Percentiles rank a stretch among this genome's conserved stretches.
Evolutionary conservation across 2,888 invertebrate species (phyloP).

Genomic region (Cataglyphis rosenhaueri): DNA sequence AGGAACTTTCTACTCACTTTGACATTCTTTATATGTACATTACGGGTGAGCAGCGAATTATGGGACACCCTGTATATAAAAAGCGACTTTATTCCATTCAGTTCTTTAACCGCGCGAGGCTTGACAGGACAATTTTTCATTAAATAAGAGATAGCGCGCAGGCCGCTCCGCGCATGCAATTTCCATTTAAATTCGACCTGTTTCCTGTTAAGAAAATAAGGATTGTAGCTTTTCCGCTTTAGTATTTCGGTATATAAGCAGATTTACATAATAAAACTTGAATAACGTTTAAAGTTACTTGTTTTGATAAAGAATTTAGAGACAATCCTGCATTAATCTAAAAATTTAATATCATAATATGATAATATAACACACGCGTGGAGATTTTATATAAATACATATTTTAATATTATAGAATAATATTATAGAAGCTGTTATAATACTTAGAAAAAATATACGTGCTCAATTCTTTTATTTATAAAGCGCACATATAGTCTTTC

Average conservation of each 20-base stretch:
- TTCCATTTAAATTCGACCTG: conserved; percentile 35
- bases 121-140: conserved; percentile 15
- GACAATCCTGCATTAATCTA: background rate
- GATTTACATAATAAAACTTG: conserved; percentile 35
- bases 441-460: background rate
- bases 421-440: background rate
- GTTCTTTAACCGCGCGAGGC: background rate
- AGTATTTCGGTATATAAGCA: conserved; percentile 30
- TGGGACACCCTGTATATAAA: too few relatives aligned
- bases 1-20: too few relatives aligned
- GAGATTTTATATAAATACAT: conserved; percentile 6
- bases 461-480: conserved; percentile 10
- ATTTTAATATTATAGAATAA: background rate
- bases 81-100: background rate
- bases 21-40: too few relatives aligned
- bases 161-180: background rate
- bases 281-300: conserved; percentile 22
- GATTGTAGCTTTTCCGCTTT: conserved; percentile 24
- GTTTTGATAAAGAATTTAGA: background rate
- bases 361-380: background rate
- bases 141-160: background rate
- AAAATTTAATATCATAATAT: conserved; percentile 6
- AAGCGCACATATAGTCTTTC: background rate
- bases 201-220: conserved; percentile 25
- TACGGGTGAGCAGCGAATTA: too few relatives aligned